Conservation (phyloP, 2,113 vertebrate genomes). For the Anhinga anhinga region DNA sequence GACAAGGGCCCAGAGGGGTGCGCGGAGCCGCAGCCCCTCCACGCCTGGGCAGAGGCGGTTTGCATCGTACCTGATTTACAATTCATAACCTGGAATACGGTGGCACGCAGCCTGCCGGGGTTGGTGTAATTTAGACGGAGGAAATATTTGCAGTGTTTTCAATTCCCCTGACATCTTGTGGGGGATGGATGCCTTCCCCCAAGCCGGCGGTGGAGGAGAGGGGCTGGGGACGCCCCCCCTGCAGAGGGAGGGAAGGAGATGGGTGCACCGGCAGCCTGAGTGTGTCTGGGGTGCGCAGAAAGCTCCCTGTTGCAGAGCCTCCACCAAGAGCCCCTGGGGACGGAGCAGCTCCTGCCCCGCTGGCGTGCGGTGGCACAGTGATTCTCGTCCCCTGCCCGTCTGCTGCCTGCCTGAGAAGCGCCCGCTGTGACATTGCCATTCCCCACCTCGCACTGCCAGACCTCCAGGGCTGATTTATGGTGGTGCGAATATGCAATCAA, state of each 20-base stretch:
- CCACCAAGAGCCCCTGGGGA: rapidly evolving
- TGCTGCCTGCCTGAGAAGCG: background rate
- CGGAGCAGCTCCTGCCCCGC: background rate
- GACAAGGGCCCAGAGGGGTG: background rate
- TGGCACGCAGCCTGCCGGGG: constrained; percentile 31
- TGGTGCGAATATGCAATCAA: background rate
- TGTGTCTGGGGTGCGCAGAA: too few relatives aligned
- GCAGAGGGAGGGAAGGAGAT: background rate
- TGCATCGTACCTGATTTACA: constrained; percentile 50
- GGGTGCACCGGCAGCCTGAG: background rate
- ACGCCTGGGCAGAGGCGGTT: background rate
- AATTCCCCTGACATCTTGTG: constrained; percentile 24
- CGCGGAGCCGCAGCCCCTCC: background rate
- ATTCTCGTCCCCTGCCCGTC: background rate
- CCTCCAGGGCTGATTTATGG: constrained; percentile 11
- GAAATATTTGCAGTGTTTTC: constrained; percentile 59
- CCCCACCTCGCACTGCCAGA: background rate
- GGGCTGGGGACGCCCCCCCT: too few relatives aligned
- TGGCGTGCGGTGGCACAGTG: rapidly evolving
- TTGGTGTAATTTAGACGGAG: constrained; percentile 32
- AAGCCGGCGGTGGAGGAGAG: background rate
- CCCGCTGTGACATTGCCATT: background rate
- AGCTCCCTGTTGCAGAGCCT: background rate
- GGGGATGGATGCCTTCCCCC: constrained; percentile 34
- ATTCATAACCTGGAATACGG: constrained; percentile 54